A percentile compares a stretch with the other conserved stretches of the same genome.
These are phyloP conservation scores for Stomatorhinus walkeri DNA, from an alignment of 2,797 vertebrate genomes.

Conservation along the genomic window DNA sequence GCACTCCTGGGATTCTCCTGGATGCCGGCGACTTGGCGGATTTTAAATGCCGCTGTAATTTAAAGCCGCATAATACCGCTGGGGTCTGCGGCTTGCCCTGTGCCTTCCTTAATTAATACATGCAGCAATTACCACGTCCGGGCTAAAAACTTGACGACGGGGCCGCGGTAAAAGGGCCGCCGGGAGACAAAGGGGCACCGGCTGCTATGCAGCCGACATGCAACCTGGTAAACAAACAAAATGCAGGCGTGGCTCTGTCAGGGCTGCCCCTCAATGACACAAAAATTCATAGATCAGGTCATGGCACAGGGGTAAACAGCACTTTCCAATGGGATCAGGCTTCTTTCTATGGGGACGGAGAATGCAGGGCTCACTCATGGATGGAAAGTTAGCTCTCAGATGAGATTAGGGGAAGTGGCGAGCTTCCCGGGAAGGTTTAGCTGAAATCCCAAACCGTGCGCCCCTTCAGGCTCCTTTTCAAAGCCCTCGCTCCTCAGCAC, in stretches of 20 bases:
- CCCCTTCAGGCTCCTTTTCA: constrained; percentile 36
- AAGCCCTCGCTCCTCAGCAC: constrained; percentile 41
- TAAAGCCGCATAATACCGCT: constrained; percentile 63
- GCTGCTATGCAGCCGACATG: no score
- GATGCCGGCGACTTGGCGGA: constrained; percentile 47
- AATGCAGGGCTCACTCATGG: not conserved
- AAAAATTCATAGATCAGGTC: not conserved
- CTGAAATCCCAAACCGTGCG: constrained; percentile 12
- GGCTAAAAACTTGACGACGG: not conserved
- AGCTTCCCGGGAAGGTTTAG: constrained; percentile 2
- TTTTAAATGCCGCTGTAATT: constrained; percentile 64
- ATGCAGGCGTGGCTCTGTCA: not conserved
- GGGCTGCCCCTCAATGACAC: not conserved
- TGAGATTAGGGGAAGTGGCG: constrained; percentile 2
- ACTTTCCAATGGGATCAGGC: not conserved
- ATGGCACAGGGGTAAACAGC: not conserved
- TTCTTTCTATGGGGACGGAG: not conserved
- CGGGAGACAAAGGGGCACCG: not conserved
- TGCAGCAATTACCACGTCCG: not conserved
- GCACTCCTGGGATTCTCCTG: constrained; percentile 50
- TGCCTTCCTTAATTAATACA: constrained; percentile 15
- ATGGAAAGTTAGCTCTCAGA: constrained; percentile 6
- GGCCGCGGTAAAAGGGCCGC: not conserved
- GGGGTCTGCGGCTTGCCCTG: constrained; percentile 46
- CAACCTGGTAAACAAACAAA: not conserved